Base-by-base conservation (phyloP, 2,888 invertebrate genomes). In the Agrotis ipsilon region DNA sequence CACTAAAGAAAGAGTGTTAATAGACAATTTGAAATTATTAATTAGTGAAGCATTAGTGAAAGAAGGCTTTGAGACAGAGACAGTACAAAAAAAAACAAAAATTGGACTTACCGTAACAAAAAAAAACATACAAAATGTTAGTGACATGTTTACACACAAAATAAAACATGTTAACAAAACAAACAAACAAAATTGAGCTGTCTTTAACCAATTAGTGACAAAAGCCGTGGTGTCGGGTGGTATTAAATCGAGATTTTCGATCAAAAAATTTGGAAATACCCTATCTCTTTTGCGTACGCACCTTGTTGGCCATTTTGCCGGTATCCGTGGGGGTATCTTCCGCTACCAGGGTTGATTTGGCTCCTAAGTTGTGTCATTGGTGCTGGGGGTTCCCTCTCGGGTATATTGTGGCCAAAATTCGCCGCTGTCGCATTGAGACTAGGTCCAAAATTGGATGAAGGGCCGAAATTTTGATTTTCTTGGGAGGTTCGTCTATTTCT, bases 251-350 rank as follows among this genome's bases (percentile, higher is more conserved):
- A 57, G 51, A 68, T 73, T 85, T 68, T 78, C 74, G 68, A 27
- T 69, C 60, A 75, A 82, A 62, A 86, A 87, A 87, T 90, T 89
- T 87, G 84, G 87, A 90, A 78, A 82, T 78, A 93, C 92, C 92
- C 93, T 93, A 93, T 94, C 93, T 94, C 93, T 87, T 69, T 73
- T 90, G 91, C 90, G 91, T 93, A 96, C 95, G 93, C 94, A 96
- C 96, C 96, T 96, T 96, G 96, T 75, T 95, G 96, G 83, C 92
- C 93, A 79, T 96, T 96, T 74, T 93, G 96, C 78, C 96, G 90
- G 86, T 96, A 95, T 84, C 96, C 96, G 70, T 91, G 94, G 0
- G 95, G 95, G 80, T 94, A 94, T 86, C 96, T 87, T 62, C 95
- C 96, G 82, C 96, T 96, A 82, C 96, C 96, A 11, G 94, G 77